Evolutionary conservation across 2,113 vertebrate genomes (phyloP), one percentile per base, ranked within the genome.

Genomic region (Paralichthys olivaceus): DNA sequence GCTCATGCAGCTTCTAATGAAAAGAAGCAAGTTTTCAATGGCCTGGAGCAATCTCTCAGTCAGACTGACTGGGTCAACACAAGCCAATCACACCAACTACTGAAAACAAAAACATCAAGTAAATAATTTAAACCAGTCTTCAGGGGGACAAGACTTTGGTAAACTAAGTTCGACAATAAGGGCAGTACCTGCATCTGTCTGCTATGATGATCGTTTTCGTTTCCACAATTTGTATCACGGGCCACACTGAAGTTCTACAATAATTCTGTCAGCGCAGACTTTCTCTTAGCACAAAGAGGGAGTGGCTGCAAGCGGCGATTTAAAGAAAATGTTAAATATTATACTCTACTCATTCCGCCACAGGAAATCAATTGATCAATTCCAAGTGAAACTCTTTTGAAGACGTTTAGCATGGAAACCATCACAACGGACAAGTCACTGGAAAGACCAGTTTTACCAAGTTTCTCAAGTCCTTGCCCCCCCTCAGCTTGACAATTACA

Each of bases 371-470:
- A 5, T 59, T 14, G 4, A 34, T 14, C 15, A 28, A 79, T 40
- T 57, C 53, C 64, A 60, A n/a, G 81, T 78, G 74, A 89, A 78
- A 86, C 51, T 51, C 73, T 64, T 71, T 6, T 70, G 40, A 68
- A 66, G 65, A 67, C 61, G 65, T 64, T 74, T 61, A 67, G 13
- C 68, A 45, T 9, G 49, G 75, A 75, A 70, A 75, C 61, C 76
- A 69, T 85, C 69, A 82, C 72, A 72, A 62, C 40, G 59, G 67
- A 66, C 49, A 61, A 60, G 66, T 40, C 65, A 80, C 81, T 69
- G 58, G 60, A 86, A 72, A 79, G 73, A 84, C 70, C 72, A 84
- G 84, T 83, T 67, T 74, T 66, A 86, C 59, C 80, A 29, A 77
- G 84, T 89, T 77, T 82, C 70, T 89, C 45, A 67, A 64, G 67